Base-by-base conservation (phyloP, 2,113 vertebrate species). In the Scomber scombrus region DNA sequence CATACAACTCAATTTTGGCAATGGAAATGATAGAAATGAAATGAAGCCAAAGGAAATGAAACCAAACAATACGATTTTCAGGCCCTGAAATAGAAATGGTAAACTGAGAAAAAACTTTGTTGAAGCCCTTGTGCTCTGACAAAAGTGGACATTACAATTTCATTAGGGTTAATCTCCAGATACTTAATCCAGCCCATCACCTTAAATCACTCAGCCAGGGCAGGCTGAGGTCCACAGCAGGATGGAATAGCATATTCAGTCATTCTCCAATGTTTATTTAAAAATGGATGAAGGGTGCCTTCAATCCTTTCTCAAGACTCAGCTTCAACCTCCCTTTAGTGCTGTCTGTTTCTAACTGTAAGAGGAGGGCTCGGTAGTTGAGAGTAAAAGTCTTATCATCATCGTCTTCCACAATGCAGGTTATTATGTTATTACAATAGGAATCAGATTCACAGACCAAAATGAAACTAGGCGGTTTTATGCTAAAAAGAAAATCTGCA, bases 211-310 rank as follows among this genome's bases (percentile, higher is more conserved):
- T 13, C 13, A 23, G 15, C 12, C 47, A 6, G 73, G 49, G 50
- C 51, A 47, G 62, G 63, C 71, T 50, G 49, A 72, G 60, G 78
- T 73, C 67, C 46, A 54, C 65, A 72, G 67, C 56, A 21, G 71
- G 63, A 56, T 61, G 60, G 69, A 81, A 79, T 46, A 67, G 52
- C 66, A 58, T 16, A 60, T 68, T 72, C 65, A 72, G 45, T 85
- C 71, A 61, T 49, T 72, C 67, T 70, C 50, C 69, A 78, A 49
- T 81, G 77, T 88, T 89, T 81, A 68, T 88, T 85, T 87, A 80
- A 89, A 93, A 90, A 87, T 79, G 71, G 80, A 93, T 86, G 78
- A 85, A 82, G 60, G 72, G 58, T 69, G 71, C 70, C 83, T 46
- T 57, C 50, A 26, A 26, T 40, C 21, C 69, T 85, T 74, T 64